Evolutionary conservation across 2,113 vertebrate species (phyloP), one percentile per base, ranked within the genome.

Genomic region (Aphyosemion australe): DNA sequence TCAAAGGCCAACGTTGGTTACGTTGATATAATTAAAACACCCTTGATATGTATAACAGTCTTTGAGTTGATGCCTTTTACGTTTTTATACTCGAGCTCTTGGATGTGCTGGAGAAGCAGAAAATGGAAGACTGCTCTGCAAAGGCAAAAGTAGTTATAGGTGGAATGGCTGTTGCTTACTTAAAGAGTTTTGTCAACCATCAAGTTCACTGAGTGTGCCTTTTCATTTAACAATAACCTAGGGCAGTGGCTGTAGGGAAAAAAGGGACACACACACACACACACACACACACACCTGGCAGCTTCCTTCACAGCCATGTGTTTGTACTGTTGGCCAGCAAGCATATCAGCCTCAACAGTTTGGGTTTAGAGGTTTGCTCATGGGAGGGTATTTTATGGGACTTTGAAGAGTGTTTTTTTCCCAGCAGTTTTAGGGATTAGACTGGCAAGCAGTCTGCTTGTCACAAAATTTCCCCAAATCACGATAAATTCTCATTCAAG

Each of bases 341-440:
- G 83, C 67, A 64, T 65, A 71, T 77, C 65, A 69, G 55, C 51
- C 9, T 19, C 47, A 62, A 41, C 67, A 74, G 70, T 77, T 74
- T 74, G 65, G 66, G 63, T 72, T 85, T 74, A 72, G 63, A 58
- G 73, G 62, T 61, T 76, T 79, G 50, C 72, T 76, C 69, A 48
- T 79, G 60, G 68, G 52, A 82, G 72, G 75, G 59, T 67, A 51
- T 54, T 61, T 83, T 80, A 68, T 50, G 20, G 54, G 37, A 65
- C 57, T 78, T 76, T 78, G 53, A 68, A 66, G 64, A 61, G 47
- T 54, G 60, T 78, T 72, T 54, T 42, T 76, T 73, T 41, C 34
- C 34, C 31, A 59, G 61, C 59, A 53, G 53, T 75, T 80, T 65
- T 45, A 39, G 54, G 68, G 72, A 76, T 78, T 78, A 78, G 71